These are phyloP conservation scores for Dendropsophus ebraccatus DNA, from an alignment of 2,113 vertebrate genomes.

Conservation along the genomic window DNA sequence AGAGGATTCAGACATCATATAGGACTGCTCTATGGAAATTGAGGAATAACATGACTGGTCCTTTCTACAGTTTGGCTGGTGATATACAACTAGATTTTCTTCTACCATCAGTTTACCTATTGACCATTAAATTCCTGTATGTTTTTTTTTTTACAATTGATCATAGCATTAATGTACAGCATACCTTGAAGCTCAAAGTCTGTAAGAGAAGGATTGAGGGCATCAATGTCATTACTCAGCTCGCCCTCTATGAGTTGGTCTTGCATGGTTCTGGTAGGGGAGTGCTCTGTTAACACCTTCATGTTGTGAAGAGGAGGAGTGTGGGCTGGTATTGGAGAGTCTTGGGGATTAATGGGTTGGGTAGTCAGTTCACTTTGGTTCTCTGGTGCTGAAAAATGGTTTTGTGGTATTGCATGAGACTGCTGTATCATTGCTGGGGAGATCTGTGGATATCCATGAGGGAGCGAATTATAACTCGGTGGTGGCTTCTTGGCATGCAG, in stretches of 20 bases:
- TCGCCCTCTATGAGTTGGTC: constrained; percentile 86
- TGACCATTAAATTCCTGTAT: background rate
- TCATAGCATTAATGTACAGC: background rate
- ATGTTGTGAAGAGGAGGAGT: constrained; percentile 74
- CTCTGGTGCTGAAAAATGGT: constrained; percentile 68
- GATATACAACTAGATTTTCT: background rate
- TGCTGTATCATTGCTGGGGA: constrained; percentile 73
- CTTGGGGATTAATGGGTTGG: constrained; percentile 70
- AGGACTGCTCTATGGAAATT: no score
- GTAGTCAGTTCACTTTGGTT: constrained; percentile 69
- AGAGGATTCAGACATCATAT: no score
- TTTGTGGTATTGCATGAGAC: constrained; percentile 64
- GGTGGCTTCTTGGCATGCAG: constrained; percentile 68
- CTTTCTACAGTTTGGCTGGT: background rate
- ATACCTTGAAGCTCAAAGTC: constrained; percentile 92
- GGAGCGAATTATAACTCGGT: constrained; percentile 65
- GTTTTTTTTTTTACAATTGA: background rate
- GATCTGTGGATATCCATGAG: constrained; percentile 74
- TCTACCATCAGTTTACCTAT: background rate
- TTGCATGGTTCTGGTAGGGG: constrained; percentile 74
- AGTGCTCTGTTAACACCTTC: constrained; percentile 74
- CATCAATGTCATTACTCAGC: constrained; percentile 84
- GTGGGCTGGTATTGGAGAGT: constrained; percentile 78
- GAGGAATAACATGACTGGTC: background rate
- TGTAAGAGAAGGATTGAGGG: constrained; percentile 89